These are phyloP conservation scores for Dryobates pubescens DNA, from an alignment of 2,797 vertebrate species.

Conservation along the genomic window DNA sequence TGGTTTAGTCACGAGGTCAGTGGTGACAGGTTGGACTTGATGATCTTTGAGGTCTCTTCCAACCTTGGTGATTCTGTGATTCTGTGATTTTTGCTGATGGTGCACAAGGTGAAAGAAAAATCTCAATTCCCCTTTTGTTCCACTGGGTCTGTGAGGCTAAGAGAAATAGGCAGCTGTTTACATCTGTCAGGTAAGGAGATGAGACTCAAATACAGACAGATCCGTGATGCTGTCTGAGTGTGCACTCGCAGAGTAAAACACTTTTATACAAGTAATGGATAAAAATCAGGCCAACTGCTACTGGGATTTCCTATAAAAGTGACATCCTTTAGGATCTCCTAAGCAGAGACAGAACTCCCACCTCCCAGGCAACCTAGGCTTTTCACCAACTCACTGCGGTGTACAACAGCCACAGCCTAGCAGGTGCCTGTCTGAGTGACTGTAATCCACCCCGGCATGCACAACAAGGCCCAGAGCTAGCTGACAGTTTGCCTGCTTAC, in stretches of 20 bases:
- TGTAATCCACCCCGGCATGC: neutral
- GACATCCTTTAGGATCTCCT: constrained; percentile 1
- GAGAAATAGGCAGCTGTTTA: neutral
- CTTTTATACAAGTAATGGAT: neutral
- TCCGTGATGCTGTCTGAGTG: neutral
- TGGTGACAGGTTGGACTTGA: too few species aligned
- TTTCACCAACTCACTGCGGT: neutral
- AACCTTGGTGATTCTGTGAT: too few species aligned
- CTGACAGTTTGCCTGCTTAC: neutral
- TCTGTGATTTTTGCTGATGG: neutral
- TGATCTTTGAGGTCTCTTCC: too few species aligned
- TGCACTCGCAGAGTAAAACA: neutral
- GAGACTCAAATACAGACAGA: neutral
- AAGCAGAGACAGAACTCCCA: neutral
- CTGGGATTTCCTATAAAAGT: neutral
- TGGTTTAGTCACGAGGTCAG: too few species aligned
- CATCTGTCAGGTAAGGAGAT: neutral
- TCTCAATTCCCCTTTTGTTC: constrained; percentile 1
- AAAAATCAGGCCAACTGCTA: neutral
- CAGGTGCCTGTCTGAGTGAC: neutral
- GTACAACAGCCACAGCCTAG: neutral
- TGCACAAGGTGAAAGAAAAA: neutral
- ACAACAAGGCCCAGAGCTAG: neutral
- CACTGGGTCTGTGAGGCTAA: neutral
- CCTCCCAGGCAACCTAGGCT: neutral